Percentiles rank a stretch among this genome's conserved stretches.
phyloP scores from a whole-genome alignment of 2,888 invertebrate genomes.

The Pseudoips prasinana region DNA sequence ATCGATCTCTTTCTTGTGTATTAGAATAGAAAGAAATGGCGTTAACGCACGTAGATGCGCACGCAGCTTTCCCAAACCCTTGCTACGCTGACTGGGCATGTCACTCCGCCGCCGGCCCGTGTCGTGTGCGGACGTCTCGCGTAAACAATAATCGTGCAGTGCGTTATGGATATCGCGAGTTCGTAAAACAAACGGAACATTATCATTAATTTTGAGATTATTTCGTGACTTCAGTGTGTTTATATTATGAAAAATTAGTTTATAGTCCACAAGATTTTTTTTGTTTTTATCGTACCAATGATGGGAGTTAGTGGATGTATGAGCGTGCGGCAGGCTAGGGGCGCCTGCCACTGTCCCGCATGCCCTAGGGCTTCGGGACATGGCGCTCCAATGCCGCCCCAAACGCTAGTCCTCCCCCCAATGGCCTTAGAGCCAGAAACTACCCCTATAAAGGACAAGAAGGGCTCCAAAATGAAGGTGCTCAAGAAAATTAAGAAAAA shows the following conservation, averaged over 20 bases:
- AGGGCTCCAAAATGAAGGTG: conserved; percentile 90
- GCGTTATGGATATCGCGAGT: conserved; percentile 39
- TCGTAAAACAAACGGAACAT: conserved; percentile 21
- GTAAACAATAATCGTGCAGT: conserved; percentile 29
- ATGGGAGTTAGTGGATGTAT: conserved; percentile 81
- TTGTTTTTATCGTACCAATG: conserved; percentile 51
- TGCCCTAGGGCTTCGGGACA: conserved; percentile 72
- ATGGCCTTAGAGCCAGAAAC: conserved; percentile 73
- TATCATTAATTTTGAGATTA: conserved; percentile 11
- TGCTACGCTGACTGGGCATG: conserved; percentile 13
- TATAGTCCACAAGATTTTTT: conserved; percentile 1
- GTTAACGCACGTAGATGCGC: conserved; percentile 40
- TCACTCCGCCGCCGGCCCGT: conserved; percentile 65
- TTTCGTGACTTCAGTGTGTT: conserved; percentile 15
- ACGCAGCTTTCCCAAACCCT: conserved; percentile 42
- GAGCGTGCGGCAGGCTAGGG: conserved; percentile 81
- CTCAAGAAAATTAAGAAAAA: conserved; percentile 94
- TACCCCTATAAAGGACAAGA: conserved; percentile 73
- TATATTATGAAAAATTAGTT: conserved; percentile 28
- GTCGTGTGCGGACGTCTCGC: conserved; percentile 62
- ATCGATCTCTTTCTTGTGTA: conserved; percentile 21
- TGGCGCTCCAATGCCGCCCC: conserved; percentile 62
- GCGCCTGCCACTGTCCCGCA: conserved; percentile 80
- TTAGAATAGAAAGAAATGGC: conserved; percentile 20
- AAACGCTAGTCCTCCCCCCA: conserved; percentile 71